Evolutionary conservation across 2,113 vertebrate genomes (phyloP), one percentile per base, ranked within the genome.

Genomic region (Vulpes ferrilata): DNA sequence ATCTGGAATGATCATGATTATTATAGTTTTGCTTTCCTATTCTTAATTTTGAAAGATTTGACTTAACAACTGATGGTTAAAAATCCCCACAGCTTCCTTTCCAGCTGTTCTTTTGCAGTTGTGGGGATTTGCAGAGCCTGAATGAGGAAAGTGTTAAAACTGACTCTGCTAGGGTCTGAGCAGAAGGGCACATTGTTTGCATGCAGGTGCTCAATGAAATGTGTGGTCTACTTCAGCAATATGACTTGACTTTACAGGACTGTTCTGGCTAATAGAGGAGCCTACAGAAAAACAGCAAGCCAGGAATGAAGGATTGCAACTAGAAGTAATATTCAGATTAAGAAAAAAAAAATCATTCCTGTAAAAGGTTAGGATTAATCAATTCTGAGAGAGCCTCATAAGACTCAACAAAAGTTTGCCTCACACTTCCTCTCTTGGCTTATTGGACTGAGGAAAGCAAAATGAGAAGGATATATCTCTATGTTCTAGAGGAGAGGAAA

Each of bases 21-120:
- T n/a, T 94, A 23, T 2, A 74, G 11, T 43, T 78, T 96, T 91
- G 71, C 71, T 20, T 92, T 88, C 32, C 48, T 96, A 87, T 92
- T 55, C 64, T 95, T 60, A 92, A 71, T 76, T 82, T 84, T 93
- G 57, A 90, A 94, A 95, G 27, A 69, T 96, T 67, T 93, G 79
- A 96, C 82, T 97, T 95, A 82, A 96, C 43, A 97, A 87, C 65
- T 97, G 30, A 73, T 94, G 57, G 92, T 94, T 97, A 67, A 95
- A 98, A 85, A 94, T 96, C 85, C 78, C 85, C 88, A 87, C 65
- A 94, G 81, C 82, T 88, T 80, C 96, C 60, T 90, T 59, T 57
- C 38, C 88, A 98, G 69, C 22, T 97, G 48, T 25, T 65, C 81
- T 96, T 92, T 96, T 92, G 94, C 89, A 94, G 43, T 64, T 97